Percentiles rank a stretch among this genome's conserved stretches.
These are phyloP conservation scores for Labeo rohita DNA, from an alignment of 2,113 vertebrate species.

Conservation along the genomic window DNA sequence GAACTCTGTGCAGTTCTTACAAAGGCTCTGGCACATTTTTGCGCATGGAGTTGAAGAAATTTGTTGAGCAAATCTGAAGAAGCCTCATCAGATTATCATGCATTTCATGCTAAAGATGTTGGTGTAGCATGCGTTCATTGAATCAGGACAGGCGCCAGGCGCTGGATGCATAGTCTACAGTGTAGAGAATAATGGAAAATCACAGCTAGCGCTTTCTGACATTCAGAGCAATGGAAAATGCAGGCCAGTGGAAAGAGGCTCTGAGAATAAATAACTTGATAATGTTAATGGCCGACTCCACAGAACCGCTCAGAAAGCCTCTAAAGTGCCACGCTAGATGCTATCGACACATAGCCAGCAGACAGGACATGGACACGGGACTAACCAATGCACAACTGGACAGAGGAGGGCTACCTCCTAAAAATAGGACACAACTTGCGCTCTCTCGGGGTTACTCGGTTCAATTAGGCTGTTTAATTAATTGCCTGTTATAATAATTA, in stretches of 20 bases:
- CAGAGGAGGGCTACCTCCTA: conserved; percentile 62
- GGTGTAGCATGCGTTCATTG: background rate
- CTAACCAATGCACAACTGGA: conserved; percentile 56
- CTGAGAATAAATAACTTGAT: conserved; percentile 81
- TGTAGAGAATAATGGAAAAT: conserved; percentile 79
- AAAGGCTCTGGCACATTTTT: too few relatives aligned
- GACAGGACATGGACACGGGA: conserved; percentile 64
- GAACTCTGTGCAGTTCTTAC: too few relatives aligned
- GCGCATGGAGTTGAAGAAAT: background rate
- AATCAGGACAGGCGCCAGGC: conserved; percentile 53
- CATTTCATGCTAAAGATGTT: conserved; percentile 12
- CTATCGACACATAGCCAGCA: conserved; percentile 77
- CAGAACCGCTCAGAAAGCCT: conserved; percentile 74
- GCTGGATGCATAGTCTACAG: conserved; percentile 55
- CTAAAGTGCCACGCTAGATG: conserved; percentile 78
- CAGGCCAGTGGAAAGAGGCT: conserved; percentile 80
- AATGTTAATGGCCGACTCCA: conserved; percentile 72
- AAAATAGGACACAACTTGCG: conserved; percentile 58
- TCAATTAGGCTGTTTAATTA: conserved; percentile 67
- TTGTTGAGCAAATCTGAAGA: background rate
- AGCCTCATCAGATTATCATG: background rate
- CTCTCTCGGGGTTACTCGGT: conserved; percentile 65
- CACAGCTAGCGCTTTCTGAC: conserved; percentile 72
- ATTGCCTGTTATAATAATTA: conserved; percentile 70
- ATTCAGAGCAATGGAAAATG: conserved; percentile 80